Percentiles rank a stretch among this genome's conserved stretches.
These are phyloP conservation scores for Cherax destructor DNA, from an alignment of 1,140 invertebrate genomes.

Conservation along the genomic window DNA sequence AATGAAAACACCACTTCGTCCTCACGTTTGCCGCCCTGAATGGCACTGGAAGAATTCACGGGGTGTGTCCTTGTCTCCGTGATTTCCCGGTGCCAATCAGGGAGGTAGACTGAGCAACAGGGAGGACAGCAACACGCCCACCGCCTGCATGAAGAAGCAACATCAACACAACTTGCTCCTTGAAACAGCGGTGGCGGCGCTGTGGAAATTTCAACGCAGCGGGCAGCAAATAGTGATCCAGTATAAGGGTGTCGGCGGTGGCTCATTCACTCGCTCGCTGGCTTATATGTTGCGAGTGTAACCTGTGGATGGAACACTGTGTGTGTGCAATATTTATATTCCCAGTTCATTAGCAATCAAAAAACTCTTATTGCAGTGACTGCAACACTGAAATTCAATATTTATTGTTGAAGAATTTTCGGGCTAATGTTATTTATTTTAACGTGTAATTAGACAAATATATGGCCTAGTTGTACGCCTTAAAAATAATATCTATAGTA, in stretches of 20 bases:
- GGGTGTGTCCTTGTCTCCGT: conserved; percentile 73
- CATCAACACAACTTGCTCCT: background rate
- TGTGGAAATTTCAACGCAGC: conserved; percentile 18
- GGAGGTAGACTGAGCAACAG: conserved; percentile 55
- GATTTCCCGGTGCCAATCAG: conserved; percentile 74
- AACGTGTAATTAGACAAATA: too few relatives aligned
- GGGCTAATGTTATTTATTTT: too few relatives aligned
- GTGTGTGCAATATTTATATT: background rate
- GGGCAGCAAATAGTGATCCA: conserved; percentile 7
- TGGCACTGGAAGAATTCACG: conserved; percentile 76
- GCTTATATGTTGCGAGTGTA: background rate
- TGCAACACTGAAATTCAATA: too few relatives aligned
- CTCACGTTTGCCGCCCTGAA: conserved; percentile 69
- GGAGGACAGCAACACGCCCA: background rate
- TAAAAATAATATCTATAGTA: too few relatives aligned
- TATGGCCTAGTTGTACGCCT: too few relatives aligned
- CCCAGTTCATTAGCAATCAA: too few relatives aligned
- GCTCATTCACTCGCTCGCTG: too few relatives aligned
- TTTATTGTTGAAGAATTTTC: too few relatives aligned
- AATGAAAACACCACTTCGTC: too few relatives aligned
- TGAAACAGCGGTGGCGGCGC: background rate
- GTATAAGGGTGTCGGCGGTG: background rate
- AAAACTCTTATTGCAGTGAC: too few relatives aligned
- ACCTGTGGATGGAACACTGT: background rate
- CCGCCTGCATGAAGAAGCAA: background rate